Conservation (phyloP, 2,888 invertebrate species). For the Neelides folsomi region DNA sequence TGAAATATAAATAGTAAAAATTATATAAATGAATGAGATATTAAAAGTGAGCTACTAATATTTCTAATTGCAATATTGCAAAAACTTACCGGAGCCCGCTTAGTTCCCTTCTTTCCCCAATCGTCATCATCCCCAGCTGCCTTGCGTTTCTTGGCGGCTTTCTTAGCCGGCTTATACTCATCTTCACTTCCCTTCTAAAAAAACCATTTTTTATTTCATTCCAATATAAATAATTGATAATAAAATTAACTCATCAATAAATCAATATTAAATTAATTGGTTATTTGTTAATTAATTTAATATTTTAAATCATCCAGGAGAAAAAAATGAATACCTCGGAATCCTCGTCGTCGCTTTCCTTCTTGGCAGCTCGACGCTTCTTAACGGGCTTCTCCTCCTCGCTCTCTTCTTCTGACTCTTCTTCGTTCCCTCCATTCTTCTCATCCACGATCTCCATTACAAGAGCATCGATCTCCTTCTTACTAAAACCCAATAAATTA, state of each 20-base stretch:
- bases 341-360: conserved; percentile 12
- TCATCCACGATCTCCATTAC: conserved; percentile 61
- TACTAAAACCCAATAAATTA: no score
- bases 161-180: conserved; percentile 16
- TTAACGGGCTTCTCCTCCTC: conserved; percentile 33
- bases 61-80: neutral
- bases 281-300: no score
- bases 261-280: neutral
- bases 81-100: conserved; percentile 3
- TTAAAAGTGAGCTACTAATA: neutral
- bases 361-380: conserved; percentile 10
- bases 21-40: neutral
- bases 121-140: conserved; percentile 49
- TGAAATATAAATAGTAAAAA: neutral
- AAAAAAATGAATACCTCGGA: no score
- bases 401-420: conserved; percentile 41
- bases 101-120: conserved; percentile 43
- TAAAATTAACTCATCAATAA: no score
- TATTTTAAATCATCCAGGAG: no score
- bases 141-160: conserved; percentile 44
- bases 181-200: conserved; percentile 18
- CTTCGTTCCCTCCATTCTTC: conserved; percentile 40
- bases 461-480: conserved; percentile 72
- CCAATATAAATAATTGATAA: no score
- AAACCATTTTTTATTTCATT: neutral